phyloP scores from a whole-genome alignment of 1,140 invertebrate species.

The Drosophila asahinai region DNA sequence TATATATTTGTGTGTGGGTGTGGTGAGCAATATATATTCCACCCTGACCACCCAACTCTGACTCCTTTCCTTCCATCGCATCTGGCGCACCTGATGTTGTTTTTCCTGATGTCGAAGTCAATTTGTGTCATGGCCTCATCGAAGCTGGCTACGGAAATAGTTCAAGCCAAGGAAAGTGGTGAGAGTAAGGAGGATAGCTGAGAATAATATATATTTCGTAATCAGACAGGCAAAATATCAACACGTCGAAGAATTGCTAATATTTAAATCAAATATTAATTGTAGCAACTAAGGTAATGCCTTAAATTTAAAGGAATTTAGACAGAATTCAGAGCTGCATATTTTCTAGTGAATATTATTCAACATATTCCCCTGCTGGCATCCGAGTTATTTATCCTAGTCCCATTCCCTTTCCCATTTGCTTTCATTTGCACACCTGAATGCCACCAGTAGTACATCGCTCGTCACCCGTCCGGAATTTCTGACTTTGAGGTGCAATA shows the following conservation, averaged over 20 bases:
- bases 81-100: constrained; percentile 20
- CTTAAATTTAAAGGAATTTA: neutral
- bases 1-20: constrained; percentile 12
- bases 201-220: neutral
- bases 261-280: neutral
- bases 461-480: constrained; percentile 14
- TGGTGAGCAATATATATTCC: constrained; percentile 2
- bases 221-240: neutral
- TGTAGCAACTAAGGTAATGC: neutral
- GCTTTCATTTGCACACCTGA: constrained; percentile 19
- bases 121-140: constrained; percentile 59
- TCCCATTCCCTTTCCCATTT: neutral
- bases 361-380: constrained; percentile 9
- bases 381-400: constrained; percentile 28
- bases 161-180: neutral
- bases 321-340: neutral
- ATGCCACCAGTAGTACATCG: constrained; percentile 2
- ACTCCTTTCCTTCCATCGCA: neutral
- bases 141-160: constrained; percentile 27
- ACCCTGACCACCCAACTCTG: constrained; percentile 8
- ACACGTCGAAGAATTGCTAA: neutral
- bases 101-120: constrained; percentile 55
- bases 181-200: neutral
- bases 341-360: neutral
- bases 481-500: constrained; percentile 58